Conservation (phyloP, 2,113 vertebrate species). For the Pseudopipra pipra region DNA sequence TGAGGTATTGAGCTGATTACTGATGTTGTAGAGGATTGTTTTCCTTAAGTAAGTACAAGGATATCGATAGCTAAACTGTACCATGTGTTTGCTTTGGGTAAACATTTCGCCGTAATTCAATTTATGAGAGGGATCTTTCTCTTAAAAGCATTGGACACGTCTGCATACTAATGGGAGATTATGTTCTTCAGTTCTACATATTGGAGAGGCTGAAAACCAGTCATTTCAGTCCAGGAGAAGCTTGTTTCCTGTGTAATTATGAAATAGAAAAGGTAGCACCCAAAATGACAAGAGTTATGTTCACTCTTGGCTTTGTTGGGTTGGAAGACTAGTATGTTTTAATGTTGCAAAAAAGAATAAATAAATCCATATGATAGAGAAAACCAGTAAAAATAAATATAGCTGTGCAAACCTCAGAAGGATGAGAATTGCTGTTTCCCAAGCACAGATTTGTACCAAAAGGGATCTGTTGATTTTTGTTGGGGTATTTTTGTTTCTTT, state of each 20-base stretch:
- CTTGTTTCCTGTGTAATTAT: background rate
- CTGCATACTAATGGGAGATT: background rate
- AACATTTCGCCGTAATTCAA: background rate
- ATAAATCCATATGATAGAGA: background rate
- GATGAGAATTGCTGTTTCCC: background rate
- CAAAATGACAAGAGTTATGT: background rate
- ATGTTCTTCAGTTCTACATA: background rate
- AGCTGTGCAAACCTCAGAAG: background rate
- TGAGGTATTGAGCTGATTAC: background rate
- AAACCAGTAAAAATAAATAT: background rate
- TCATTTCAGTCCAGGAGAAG: background rate
- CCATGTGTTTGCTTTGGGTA: background rate
- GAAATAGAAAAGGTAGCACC: background rate
- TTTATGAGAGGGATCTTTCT: slow-evolving; percentile 8
- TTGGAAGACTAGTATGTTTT: background rate
- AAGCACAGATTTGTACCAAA: background rate
- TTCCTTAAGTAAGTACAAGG: background rate
- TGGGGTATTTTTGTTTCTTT: background rate
- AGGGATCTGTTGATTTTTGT: background rate
- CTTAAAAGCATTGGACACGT: background rate
- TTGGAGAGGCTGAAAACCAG: background rate
- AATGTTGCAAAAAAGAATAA: background rate
- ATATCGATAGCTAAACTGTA: background rate
- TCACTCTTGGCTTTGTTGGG: background rate
- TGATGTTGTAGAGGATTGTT: background rate